A percentile compares a stretch with the other conserved stretches of the same genome.
Conservation (phyloP, 1,140 invertebrate species). For the Scaptomyza hsui region DNA sequence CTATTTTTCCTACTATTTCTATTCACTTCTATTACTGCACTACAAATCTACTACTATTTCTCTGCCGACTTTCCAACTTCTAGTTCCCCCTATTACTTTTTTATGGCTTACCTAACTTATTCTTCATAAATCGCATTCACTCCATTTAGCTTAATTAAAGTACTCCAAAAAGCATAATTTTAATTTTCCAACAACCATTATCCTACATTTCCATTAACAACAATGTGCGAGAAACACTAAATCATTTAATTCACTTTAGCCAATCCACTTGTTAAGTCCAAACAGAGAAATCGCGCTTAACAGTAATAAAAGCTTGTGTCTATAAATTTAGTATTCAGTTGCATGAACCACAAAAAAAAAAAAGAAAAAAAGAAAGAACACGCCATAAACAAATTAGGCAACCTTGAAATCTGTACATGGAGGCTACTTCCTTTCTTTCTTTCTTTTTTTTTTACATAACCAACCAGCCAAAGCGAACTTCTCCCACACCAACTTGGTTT, state of each 20-base stretch:
- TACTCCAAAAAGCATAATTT: not conserved
- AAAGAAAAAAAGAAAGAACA: not conserved
- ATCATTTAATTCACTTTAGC: conserved; percentile 22
- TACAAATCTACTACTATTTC: too few species aligned
- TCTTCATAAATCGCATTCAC: too few species aligned
- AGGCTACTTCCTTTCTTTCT: too few species aligned
- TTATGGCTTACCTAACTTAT: too few species aligned
- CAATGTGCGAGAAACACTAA: conserved; percentile 12
- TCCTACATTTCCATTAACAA: conserved; percentile 3
- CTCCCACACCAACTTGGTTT: not conserved
- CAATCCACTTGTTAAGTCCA: conserved; percentile 3
- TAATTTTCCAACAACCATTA: not conserved
- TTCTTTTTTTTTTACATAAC: conserved; percentile 5
- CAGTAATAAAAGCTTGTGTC: conserved; percentile 7
- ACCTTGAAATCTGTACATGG: conserved; percentile 27
- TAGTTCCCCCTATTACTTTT: too few species aligned
- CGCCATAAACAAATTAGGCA: conserved; percentile 53
- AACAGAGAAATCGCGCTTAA: conserved; percentile 18
- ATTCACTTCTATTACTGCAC: too few species aligned
- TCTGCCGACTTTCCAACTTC: too few species aligned
- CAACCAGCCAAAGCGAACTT: not conserved
- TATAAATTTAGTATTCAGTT: conserved; percentile 48
- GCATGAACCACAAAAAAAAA: conserved; percentile 19
- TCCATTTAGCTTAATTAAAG: not conserved
- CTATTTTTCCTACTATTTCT: too few species aligned